These are phyloP conservation scores for Busseola fusca DNA, from an alignment of 2,888 invertebrate genomes.

Conservation along the genomic window DNA sequence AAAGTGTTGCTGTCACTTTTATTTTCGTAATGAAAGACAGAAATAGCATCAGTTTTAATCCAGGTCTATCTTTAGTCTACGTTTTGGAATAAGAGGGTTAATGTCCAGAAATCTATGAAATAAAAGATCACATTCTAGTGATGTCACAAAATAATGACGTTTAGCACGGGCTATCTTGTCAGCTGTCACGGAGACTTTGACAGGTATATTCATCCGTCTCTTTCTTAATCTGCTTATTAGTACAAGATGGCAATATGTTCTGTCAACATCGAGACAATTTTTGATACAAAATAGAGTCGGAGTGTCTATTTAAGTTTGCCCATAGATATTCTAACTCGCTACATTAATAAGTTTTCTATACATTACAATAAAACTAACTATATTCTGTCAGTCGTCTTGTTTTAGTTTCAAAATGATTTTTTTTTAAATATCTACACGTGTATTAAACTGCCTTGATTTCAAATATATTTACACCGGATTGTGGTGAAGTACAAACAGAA, in stretches of 20 bases:
- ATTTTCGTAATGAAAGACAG: no score
- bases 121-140: background rate
- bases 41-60: no score
- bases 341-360: slow-evolving; percentile 33
- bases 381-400: slow-evolving; percentile 65
- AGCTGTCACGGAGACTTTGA: background rate
- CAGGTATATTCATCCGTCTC: background rate
- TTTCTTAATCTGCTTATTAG: background rate
- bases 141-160: background rate
- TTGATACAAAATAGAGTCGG: background rate
- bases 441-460: slow-evolving; percentile 35
- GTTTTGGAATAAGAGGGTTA: no score
- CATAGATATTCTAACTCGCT: slow-evolving; percentile 46
- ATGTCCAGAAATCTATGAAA: background rate
- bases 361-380: slow-evolving; percentile 68
- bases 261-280: background rate
- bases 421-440: slow-evolving; percentile 45
- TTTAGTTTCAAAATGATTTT: slow-evolving; percentile 45
- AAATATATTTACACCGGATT: background rate
- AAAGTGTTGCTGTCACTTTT: no score
- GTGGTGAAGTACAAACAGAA: background rate
- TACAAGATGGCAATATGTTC: background rate
- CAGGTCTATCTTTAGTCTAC: no score
- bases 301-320: background rate
- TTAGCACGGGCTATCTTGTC: background rate